Evolutionary conservation across 2,113 vertebrate genomes (phyloP), one percentile per base, ranked within the genome.

Genomic region (Clinocottus analis): DNA sequence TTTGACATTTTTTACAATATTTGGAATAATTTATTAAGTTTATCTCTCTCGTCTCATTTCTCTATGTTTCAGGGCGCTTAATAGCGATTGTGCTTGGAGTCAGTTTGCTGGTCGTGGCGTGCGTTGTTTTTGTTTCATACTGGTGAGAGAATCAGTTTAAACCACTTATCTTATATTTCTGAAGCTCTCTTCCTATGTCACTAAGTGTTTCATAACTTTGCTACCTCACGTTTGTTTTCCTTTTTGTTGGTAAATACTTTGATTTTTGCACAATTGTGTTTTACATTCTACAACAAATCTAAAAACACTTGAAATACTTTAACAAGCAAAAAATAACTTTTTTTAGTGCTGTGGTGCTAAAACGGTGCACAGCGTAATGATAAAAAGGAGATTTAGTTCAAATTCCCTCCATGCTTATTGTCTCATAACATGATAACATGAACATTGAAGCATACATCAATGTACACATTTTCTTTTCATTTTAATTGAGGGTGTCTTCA

Each of bases 71-170:
- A 91, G 92, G 1, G 7, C 0, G 2, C 7, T 0, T 58, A 5
- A 17, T 31, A n/a, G 0, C 4, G 10, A 0, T 41, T 10, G 0
- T 85, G 53, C 0, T 11, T 12, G 39, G 2, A 75, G 1, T 21
- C 0, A 0, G 35, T 41, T 0, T 31, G 31, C 2, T 58, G 9
- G 0, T 29, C 3, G 1, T 68, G 10, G 1, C 72, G 29, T 71
- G 27, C 5, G 0, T 31, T 33, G 0, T 1, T 65, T 0, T 16
- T 33, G 0, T 13, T 64, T 47, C 63, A 9, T 0, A 29, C 61
- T 11, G 87, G 92, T 93, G 67, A 89, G 89, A 65, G 31, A 7
- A 25, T 79, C 21, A 37, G 49, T 3, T 51, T 43, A n/a, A 64
- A 63, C 23, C 11, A 35, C 6, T 58, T 69, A 17, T 64, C 25